A percentile compares a stretch with the other conserved stretches of the same genome.
Evolutionary conservation across 2,113 vertebrate genomes (phyloP).

Genomic region (Urocolius indicus): DNA sequence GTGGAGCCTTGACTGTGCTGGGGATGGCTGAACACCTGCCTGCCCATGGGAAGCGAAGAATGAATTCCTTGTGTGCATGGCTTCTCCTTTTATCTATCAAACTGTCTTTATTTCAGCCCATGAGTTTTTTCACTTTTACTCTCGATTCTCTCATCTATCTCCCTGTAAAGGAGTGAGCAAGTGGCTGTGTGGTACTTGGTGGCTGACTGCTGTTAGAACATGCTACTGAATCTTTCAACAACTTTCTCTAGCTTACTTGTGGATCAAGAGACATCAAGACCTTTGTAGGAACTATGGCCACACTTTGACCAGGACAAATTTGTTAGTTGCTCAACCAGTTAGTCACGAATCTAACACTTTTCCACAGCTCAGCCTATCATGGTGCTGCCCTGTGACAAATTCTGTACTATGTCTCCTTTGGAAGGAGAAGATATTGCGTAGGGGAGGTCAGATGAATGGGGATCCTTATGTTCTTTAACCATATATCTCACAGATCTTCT

Average conservation of each 20-base stretch:
- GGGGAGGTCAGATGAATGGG: background rate
- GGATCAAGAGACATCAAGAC: background rate
- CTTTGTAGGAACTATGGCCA: background rate
- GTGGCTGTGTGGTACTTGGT: too few species aligned
- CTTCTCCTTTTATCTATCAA: too few species aligned
- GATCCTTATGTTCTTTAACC: background rate
- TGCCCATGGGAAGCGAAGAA: too few species aligned
- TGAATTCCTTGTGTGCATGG: too few species aligned
- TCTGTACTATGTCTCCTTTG: background rate
- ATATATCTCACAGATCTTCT: background rate
- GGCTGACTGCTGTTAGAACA: too few species aligned
- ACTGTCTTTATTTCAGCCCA: too few species aligned
- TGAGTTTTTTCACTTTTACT: too few species aligned
- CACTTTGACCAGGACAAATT: accelerated
- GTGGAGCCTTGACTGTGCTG: too few species aligned
- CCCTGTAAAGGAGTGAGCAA: too few species aligned
- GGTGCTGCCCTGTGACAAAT: background rate
- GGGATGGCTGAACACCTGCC: too few species aligned
- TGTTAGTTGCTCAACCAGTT: background rate
- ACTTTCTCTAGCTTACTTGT: background rate
- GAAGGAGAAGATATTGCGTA: background rate
- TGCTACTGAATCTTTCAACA: background rate
- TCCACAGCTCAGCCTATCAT: background rate
- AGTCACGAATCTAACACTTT: background rate
- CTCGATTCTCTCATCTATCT: too few species aligned